phyloP scores from a whole-genome alignment of 2,888 invertebrate genomes.

The Cataglyphis rosenhaueri region DNA sequence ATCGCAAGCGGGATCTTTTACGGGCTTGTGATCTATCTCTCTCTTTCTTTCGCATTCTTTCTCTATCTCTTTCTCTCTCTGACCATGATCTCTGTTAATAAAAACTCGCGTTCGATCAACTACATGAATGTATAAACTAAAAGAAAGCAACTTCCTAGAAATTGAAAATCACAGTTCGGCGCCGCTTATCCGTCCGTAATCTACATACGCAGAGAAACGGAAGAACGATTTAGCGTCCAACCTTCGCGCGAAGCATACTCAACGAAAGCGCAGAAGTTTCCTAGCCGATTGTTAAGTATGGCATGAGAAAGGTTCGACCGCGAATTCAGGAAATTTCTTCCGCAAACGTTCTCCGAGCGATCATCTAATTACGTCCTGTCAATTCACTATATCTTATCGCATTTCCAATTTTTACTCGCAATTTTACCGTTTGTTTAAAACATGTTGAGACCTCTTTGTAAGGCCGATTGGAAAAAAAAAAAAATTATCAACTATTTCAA shows the following conservation, averaged over 20 bases:
- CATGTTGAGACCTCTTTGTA: not conserved
- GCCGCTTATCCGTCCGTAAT: constrained; percentile 4
- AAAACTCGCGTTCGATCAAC: constrained; percentile 14
- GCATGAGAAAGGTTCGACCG: constrained; percentile 12
- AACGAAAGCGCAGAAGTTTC: not conserved
- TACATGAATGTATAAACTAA: constrained; percentile 28
- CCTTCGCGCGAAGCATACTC: not conserved
- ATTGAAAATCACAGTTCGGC: constrained; percentile 61
- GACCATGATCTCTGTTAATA: constrained; percentile 16
- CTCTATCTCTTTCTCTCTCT: not conserved
- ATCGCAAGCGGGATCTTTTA: constrained; percentile 44
- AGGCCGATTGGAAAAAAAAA: constrained; percentile 4
- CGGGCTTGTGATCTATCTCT: constrained; percentile 17
- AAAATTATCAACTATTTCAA: not conserved
- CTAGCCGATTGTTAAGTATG: constrained; percentile 11
- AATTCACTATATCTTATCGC: constrained; percentile 1
- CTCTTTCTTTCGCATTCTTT: not conserved
- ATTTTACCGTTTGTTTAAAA: not conserved
- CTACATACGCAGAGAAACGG: not conserved
- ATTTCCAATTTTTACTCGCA: not conserved
- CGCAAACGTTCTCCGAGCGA: not conserved
- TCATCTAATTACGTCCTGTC: constrained; percentile 7
- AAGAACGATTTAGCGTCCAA: constrained; percentile 6
- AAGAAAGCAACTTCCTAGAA: constrained; percentile 32
- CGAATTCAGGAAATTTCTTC: not conserved